These are phyloP conservation scores for Diadumene lineata DNA, from an alignment of 92 coral and sea anemone genomes.

Conservation along the genomic window DNA sequence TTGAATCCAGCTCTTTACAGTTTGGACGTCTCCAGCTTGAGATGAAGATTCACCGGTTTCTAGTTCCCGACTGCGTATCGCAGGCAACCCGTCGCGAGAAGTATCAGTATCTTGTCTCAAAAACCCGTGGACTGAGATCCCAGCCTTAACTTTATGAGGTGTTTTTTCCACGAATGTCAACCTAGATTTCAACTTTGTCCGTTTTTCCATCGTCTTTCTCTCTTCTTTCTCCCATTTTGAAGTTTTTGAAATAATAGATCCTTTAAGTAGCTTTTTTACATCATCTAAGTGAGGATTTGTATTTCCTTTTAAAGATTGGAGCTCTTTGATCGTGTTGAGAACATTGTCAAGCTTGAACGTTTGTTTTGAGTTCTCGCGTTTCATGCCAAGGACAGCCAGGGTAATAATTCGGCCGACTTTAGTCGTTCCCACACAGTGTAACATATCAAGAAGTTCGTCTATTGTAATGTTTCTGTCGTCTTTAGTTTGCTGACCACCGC, in stretches of 20 bases:
- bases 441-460: constrained; percentile 24
- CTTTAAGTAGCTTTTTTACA: background rate
- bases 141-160: background rate
- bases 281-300: background rate
- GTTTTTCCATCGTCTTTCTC: background rate
- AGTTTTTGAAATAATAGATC: background rate
- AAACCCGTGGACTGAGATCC: background rate
- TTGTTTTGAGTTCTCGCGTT: background rate
- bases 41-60: background rate
- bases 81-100: background rate
- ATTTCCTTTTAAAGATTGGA: background rate
- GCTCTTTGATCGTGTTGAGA: background rate
- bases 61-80: background rate
- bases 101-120: background rate
- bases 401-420: constrained; percentile 13
- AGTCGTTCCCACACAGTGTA: background rate
- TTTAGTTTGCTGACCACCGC: background rate
- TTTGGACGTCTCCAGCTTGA: background rate
- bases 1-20: background rate
- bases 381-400: constrained; percentile 14
- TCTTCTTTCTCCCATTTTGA: constrained; percentile 5
- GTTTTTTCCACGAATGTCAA: background rate
- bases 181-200: background rate
- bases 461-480: background rate
- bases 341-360: background rate